These are phyloP conservation scores for Nymphicus hollandicus DNA, from an alignment of 2,113 vertebrate genomes.

Conservation along the genomic window DNA sequence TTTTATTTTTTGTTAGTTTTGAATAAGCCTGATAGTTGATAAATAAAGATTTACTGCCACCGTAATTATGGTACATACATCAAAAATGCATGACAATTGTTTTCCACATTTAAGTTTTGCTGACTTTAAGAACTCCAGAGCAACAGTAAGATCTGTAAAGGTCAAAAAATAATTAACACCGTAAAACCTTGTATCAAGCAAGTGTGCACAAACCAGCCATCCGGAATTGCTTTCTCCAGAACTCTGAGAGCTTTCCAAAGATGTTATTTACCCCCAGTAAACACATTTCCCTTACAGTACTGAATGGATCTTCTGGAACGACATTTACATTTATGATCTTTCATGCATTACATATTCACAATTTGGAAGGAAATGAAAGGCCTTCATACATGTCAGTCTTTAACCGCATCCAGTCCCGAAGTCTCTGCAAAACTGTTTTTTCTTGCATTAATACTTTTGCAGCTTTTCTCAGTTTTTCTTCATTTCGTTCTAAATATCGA, in stretches of 20 bases:
- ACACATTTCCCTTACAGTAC: background rate
- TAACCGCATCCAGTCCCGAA: constrained; percentile 85
- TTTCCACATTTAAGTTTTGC: constrained; percentile 40
- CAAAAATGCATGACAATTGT: constrained; percentile 34
- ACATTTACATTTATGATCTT: constrained; percentile 3
- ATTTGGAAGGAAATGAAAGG: constrained; percentile 79
- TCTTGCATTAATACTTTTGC: constrained; percentile 83
- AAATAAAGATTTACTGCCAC: constrained; percentile 22
- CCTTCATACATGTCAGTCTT: constrained; percentile 86
- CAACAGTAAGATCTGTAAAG: constrained; percentile 42
- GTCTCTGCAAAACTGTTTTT: constrained; percentile 82
- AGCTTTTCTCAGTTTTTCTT: constrained; percentile 88
- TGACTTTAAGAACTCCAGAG: constrained; percentile 10
- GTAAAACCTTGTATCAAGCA: constrained; percentile 38
- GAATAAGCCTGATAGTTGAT: background rate
- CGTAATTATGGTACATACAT: constrained; percentile 52
- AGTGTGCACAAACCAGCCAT: background rate
- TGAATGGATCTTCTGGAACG: background rate
- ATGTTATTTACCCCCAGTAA: background rate
- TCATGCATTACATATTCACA: constrained; percentile 65
- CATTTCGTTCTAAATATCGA: constrained; percentile 89
- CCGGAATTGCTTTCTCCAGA: background rate
- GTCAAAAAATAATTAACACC: constrained; percentile 47
- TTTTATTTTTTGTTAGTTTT: constrained; percentile 16
- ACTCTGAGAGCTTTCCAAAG: background rate